These are phyloP conservation scores for Euura lappo DNA, from an alignment of 1,140 invertebrate species.

Conservation along the genomic window DNA sequence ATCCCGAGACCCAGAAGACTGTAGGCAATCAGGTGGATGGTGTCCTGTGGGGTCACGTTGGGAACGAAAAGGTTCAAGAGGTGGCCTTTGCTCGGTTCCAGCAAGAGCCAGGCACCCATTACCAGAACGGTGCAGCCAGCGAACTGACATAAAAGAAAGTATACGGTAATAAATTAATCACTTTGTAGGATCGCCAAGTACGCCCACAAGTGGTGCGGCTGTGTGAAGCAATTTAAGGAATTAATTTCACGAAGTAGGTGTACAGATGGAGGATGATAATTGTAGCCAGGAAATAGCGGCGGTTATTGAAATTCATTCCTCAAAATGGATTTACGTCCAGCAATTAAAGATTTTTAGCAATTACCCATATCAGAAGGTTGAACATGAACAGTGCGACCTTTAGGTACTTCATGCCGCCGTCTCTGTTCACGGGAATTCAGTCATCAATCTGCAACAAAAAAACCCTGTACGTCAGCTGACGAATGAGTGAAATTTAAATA, in stretches of 20 bases:
- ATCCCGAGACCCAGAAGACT: slow-evolving; percentile 58
- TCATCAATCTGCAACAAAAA: slow-evolving; percentile 44
- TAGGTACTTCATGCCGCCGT: slow-evolving; percentile 52
- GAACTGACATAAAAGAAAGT: slow-evolving; percentile 44
- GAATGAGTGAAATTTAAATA: too few relatives aligned
- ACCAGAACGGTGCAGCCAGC: slow-evolving; percentile 60
- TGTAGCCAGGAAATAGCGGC: too few relatives aligned
- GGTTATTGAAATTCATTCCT: too few relatives aligned
- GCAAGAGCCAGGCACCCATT: slow-evolving; percentile 58
- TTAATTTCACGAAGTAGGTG: background rate
- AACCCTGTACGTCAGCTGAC: too few relatives aligned
- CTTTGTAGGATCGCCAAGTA: background rate
- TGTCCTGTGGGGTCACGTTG: slow-evolving; percentile 47
- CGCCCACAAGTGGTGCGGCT: background rate
- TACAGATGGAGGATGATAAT: too few relatives aligned
- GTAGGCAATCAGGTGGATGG: slow-evolving; percentile 59
- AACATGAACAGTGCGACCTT: slow-evolving; percentile 61
- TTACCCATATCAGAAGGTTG: slow-evolving; percentile 66
- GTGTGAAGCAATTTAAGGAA: background rate
- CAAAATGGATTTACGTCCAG: too few relatives aligned
- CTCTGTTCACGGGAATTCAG: slow-evolving; percentile 33
- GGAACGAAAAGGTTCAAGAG: slow-evolving; percentile 58
- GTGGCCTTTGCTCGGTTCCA: slow-evolving; percentile 59
- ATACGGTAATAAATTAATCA: background rate
- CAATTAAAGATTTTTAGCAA: slow-evolving; percentile 22